Conservation (phyloP, 53 echinoderm and acorn worm species). For the Paracentrotus lividus region DNA sequence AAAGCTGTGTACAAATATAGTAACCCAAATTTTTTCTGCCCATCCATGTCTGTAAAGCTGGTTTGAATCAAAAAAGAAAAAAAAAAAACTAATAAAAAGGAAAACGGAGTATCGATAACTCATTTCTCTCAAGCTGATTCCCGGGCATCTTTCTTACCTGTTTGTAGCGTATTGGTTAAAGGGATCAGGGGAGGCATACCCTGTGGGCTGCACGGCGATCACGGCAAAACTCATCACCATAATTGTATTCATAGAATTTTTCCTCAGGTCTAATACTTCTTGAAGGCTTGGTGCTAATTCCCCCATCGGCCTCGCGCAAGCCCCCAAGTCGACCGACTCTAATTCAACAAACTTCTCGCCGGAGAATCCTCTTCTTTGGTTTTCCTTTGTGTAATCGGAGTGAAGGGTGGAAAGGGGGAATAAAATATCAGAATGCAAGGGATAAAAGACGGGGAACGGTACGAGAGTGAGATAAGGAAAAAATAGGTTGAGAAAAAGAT, state of each 20-base stretch:
- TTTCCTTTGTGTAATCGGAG: conserved; percentile 15
- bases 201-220: conserved; percentile 38
- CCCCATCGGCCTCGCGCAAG: conserved; percentile 53
- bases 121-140: not conserved
- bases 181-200: conserved; percentile 36
- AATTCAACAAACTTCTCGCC: conserved; percentile 34
- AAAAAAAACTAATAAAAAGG: too few relatives aligned
- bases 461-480: not conserved
- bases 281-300: conserved; percentile 55
- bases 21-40: too few relatives aligned
- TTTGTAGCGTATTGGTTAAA: not conserved
- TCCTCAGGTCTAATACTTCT: conserved; percentile 62
- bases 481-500: conserved; percentile 8
- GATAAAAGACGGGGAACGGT: not conserved
- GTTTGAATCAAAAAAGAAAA: too few relatives aligned
- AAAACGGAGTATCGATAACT: not conserved
- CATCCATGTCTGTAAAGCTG: too few relatives aligned
- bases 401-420: not conserved
- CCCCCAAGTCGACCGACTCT: conserved; percentile 11
- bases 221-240: conserved; percentile 47
- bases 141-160: not conserved
- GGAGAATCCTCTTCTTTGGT: conserved; percentile 20
- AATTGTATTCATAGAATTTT: conserved; percentile 73
- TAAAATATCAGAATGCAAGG: conserved; percentile 28
- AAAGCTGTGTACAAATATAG: too few relatives aligned